phyloP scores from a whole-genome alignment of 2,888 invertebrate genomes.

The Orthonychiurus folsomi region DNA sequence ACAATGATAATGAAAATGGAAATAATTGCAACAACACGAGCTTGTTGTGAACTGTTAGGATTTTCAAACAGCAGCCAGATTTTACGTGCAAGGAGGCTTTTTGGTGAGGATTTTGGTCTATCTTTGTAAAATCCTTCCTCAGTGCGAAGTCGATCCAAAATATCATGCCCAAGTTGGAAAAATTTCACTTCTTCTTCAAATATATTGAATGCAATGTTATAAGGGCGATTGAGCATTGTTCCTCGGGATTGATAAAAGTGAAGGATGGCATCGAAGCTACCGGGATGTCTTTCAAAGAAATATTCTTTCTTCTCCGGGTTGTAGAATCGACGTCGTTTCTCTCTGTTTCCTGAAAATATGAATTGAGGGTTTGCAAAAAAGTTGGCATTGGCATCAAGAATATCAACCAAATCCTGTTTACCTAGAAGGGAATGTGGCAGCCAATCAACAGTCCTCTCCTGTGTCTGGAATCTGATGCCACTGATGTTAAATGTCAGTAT shows the following conservation, averaged over 20 bases:
- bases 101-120: slow-evolving; percentile 20
- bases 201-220: slow-evolving; percentile 15
- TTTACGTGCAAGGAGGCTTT: slow-evolving; percentile 27
- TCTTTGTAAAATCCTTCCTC: slow-evolving; percentile 22
- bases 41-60: slow-evolving; percentile 27
- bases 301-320: slow-evolving; percentile 23
- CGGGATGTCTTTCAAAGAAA: slow-evolving; percentile 29
- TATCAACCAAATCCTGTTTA: not conserved
- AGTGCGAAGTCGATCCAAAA: slow-evolving; percentile 15
- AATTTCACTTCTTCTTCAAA: slow-evolving; percentile 33
- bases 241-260: slow-evolving; percentile 29
- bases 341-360: slow-evolving; percentile 11
- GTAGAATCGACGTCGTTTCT: slow-evolving; percentile 12
- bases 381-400: not conserved
- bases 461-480: slow-evolving; percentile 17
- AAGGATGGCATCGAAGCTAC: slow-evolving; percentile 30
- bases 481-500: slow-evolving; percentile 15
- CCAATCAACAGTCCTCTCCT: slow-evolving; percentile 14
- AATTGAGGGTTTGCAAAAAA: too few relatives aligned
- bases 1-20: slow-evolving; percentile 28
- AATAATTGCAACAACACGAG: slow-evolving; percentile 25
- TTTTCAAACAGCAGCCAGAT: slow-evolving; percentile 37
- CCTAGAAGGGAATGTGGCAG: slow-evolving; percentile 19
- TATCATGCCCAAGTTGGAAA: slow-evolving; percentile 23
- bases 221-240: slow-evolving; percentile 19